Conservation (phyloP, 2,113 vertebrate species). For the Megaceryle maxima region DNA sequence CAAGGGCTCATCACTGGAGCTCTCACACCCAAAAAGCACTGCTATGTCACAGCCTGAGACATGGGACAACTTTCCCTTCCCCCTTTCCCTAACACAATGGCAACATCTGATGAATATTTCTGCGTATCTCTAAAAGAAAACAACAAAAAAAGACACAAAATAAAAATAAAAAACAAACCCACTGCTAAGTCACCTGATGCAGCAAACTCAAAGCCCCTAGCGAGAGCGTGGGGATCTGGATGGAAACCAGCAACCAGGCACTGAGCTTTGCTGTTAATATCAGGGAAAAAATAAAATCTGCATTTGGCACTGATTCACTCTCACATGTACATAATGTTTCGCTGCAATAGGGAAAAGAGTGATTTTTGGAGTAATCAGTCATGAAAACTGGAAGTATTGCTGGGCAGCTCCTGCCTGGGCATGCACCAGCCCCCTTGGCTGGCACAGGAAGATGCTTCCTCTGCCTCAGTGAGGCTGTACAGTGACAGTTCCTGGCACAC, state of each 20-base stretch:
- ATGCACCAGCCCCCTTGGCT: background rate
- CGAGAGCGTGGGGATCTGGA: background rate
- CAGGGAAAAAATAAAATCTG: background rate
- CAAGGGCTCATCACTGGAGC: background rate
- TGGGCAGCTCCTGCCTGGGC: background rate
- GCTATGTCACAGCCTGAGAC: background rate
- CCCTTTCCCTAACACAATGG: background rate
- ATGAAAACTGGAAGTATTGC: background rate
- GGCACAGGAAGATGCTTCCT: background rate
- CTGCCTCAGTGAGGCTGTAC: fast-evolving
- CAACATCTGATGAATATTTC: background rate
- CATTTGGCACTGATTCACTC: background rate
- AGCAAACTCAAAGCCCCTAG: background rate
- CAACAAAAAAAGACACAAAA: background rate
- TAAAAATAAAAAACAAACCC: background rate
- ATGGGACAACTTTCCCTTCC: background rate
- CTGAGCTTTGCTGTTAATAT: background rate
- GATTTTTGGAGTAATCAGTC: background rate
- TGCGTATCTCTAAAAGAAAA: background rate
- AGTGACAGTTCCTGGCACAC: fast-evolving
- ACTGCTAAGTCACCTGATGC: background rate
- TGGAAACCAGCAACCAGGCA: background rate
- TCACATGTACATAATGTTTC: background rate
- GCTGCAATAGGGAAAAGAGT: background rate
- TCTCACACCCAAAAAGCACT: background rate